phyloP scores from a whole-genome alignment of 2,888 invertebrate genomes.

The Brachypterus glaber region DNA sequence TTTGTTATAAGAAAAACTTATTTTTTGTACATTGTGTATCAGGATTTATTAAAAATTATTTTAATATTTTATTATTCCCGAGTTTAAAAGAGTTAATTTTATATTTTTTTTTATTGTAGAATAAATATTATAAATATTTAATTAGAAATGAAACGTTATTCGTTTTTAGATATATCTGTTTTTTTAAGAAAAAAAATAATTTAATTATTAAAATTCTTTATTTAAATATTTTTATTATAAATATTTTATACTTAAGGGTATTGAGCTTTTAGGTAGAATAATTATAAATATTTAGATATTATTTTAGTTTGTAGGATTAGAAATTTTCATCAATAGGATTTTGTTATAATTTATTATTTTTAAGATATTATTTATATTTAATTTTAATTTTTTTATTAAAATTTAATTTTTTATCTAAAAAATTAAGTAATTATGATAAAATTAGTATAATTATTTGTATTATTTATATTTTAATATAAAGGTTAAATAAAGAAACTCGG shows the following conservation, averaged over 20 bases:
- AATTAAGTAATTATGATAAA: too few relatives aligned
- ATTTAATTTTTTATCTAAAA: conserved; percentile 45
- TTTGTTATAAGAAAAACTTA: conserved; percentile 46
- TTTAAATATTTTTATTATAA: too few relatives aligned
- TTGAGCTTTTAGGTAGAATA: too few relatives aligned
- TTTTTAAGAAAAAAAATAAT: conserved; percentile 55
- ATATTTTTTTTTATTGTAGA: conserved; percentile 49
- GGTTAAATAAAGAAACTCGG: too few relatives aligned
- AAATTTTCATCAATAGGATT: too few relatives aligned
- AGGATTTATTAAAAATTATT: conserved; percentile 52
- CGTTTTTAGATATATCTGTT: conserved; percentile 58
- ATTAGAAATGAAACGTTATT: conserved; percentile 54
- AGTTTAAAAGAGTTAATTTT: conserved; percentile 54
- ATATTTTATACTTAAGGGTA: too few relatives aligned
- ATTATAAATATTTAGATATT: too few relatives aligned
- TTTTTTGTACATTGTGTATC: conserved; percentile 64
- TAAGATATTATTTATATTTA: conserved; percentile 26
- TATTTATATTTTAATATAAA: too few relatives aligned
- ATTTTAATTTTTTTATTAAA: conserved; percentile 39
- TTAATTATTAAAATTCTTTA: too few relatives aligned
- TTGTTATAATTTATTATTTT: too few relatives aligned
- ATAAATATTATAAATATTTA: conserved; percentile 53
- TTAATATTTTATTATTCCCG: conserved; percentile 44
- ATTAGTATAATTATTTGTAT: too few relatives aligned
- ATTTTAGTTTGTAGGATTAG: too few relatives aligned